Percentiles rank a stretch among this genome's conserved stretches.
phyloP scores from a whole-genome alignment of 2,113 vertebrate genomes.

The Mustela nigripes region DNA sequence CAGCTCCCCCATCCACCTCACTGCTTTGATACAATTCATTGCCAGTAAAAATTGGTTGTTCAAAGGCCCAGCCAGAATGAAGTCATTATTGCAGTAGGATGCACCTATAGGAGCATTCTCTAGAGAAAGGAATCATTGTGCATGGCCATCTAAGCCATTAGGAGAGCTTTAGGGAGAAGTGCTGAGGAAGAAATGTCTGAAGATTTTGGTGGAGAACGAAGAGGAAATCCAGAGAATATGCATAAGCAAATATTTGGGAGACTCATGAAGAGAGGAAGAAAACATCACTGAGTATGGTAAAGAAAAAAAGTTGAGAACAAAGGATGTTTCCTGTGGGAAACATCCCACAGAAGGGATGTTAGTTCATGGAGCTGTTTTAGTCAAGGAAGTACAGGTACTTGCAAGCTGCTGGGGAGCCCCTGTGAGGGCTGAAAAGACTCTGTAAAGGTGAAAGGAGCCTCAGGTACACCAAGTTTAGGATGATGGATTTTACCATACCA shows the following conservation, averaged over 20 bases:
- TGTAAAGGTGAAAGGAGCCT: not conserved
- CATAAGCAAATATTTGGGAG: not conserved
- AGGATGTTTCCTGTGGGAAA: not conserved
- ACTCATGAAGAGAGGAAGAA: not conserved
- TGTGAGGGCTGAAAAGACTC: not conserved
- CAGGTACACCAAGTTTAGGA: not conserved
- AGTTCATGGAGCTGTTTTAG: not conserved
- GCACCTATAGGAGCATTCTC: not conserved
- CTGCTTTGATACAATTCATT: conserved; percentile 12
- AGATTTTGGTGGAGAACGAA: conserved; percentile 9
- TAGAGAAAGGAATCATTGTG: not conserved
- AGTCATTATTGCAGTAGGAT: not conserved
- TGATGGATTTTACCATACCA: not conserved
- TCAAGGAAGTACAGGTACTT: not conserved
- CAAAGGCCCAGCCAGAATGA: not conserved
- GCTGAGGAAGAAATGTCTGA: not conserved
- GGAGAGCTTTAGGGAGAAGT: not conserved
- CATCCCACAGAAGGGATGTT: too few relatives aligned
- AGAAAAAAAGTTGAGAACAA: not conserved
- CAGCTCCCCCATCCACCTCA: not conserved
- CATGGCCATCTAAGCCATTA: not conserved
- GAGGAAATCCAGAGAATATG: not conserved
- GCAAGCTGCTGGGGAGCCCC: not conserved
- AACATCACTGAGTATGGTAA: not conserved
- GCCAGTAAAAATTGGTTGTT: conserved; percentile 31